Percentiles rank a stretch among this genome's conserved stretches.
phyloP scores from a whole-genome alignment of 1,140 invertebrate species.

The Paracyclopina nana region DNA sequence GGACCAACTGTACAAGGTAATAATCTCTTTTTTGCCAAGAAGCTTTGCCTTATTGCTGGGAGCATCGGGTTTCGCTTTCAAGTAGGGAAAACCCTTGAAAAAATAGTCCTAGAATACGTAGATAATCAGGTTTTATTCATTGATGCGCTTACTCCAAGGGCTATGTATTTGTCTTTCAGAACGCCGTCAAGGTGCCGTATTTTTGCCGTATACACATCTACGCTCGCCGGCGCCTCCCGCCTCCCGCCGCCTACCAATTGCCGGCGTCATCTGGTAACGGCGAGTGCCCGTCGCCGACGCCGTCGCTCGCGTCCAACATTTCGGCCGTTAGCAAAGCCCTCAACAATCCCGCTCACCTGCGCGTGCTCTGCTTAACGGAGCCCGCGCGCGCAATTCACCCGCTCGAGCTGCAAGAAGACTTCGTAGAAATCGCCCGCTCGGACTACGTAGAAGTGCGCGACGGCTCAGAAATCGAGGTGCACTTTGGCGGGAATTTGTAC shows the following conservation, averaged over 20 bases:
- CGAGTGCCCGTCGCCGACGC: too few species aligned
- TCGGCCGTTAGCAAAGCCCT: too few species aligned
- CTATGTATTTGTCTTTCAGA: background rate
- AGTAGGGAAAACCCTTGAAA: too few species aligned
- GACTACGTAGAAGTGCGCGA: conserved; percentile 4
- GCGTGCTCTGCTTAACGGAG: conserved; percentile 7
- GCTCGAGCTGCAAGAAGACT: conserved; percentile 11
- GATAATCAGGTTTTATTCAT: too few species aligned
- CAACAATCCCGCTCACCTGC: conserved; percentile 2
- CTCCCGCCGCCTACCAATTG: too few species aligned
- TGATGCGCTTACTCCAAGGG: too few species aligned
- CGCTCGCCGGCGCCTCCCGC: background rate
- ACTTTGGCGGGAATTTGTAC: conserved; percentile 6
- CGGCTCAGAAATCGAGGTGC: background rate
- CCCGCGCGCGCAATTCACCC: background rate
- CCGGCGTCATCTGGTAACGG: too few species aligned
- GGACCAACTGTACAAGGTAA: conserved; percentile 3
- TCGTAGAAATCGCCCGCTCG: background rate
- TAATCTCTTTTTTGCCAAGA: background rate
- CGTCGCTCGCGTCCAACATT: too few species aligned
- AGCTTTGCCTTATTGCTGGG: background rate
- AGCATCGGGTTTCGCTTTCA: background rate
- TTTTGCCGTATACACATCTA: background rate
- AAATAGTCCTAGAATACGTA: too few species aligned
- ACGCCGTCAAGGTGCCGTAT: conserved; percentile 2